Percentiles rank a stretch among this genome's conserved stretches.
These are phyloP conservation scores for Marasmarcha lunaedactyla DNA, from an alignment of 2,888 invertebrate genomes.

Conservation along the genomic window DNA sequence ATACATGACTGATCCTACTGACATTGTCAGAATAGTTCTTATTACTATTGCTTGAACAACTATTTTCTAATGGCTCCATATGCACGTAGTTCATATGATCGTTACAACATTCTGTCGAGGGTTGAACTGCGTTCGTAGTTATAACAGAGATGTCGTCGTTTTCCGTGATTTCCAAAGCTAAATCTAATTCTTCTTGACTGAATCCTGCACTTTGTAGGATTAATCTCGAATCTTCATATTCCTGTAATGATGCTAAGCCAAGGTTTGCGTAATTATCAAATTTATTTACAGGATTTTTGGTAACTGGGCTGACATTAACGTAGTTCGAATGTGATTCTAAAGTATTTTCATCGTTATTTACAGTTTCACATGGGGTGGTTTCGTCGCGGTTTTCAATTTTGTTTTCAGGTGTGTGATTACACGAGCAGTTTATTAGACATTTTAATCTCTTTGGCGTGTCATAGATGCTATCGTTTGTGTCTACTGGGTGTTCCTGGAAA, in stretches of 20 bases:
- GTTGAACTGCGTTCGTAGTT: constrained; percentile 48
- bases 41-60: constrained; percentile 46
- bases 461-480: constrained; percentile 68
- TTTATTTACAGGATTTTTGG: constrained; percentile 42
- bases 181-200: constrained; percentile 66
- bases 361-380: constrained; percentile 33
- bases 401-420: constrained; percentile 69
- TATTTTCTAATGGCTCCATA: constrained; percentile 49
- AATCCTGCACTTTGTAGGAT: constrained; percentile 72
- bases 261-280: constrained; percentile 78
- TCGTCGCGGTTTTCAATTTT: constrained; percentile 51
- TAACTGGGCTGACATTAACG: constrained; percentile 56
- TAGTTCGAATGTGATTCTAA: constrained; percentile 54
- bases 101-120: constrained; percentile 42
- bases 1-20: constrained; percentile 66
- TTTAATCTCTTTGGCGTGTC: constrained; percentile 83
- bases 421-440: constrained; percentile 72
- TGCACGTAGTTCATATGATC: constrained; percentile 52
- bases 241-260: constrained; percentile 80
- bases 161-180: constrained; percentile 56
- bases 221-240: constrained; percentile 83
- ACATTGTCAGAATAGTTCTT: constrained; percentile 63
- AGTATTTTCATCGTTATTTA: constrained; percentile 25
- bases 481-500: constrained; percentile 59
- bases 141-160: constrained; percentile 53